phyloP scores from a whole-genome alignment of 2,797 vertebrate species.

The Benthosema pterotum region DNA sequence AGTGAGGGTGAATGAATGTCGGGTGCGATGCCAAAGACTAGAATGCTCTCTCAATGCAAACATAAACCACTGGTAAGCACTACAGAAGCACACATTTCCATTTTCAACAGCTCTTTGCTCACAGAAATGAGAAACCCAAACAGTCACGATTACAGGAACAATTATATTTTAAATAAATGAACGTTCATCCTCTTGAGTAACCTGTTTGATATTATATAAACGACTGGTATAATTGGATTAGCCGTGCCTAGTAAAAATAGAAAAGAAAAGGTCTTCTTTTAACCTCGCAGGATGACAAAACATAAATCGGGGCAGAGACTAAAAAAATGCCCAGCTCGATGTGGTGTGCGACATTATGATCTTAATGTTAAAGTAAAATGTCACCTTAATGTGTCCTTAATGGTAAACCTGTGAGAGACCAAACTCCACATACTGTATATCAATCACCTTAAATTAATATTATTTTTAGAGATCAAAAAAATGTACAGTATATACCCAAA shows the following conservation, averaged over 20 bases:
- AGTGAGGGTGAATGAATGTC: conserved; percentile 13
- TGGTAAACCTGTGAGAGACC: conserved; percentile 6
- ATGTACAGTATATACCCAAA: neutral
- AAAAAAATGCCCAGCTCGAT: neutral
- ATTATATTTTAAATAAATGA: conserved; percentile 15
- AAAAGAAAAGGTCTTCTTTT: conserved; percentile 10
- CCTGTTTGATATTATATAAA: conserved; percentile 29
- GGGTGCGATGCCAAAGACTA: conserved; percentile 26
- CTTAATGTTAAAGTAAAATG: conserved; percentile 2
- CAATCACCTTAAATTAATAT: conserved; percentile 6
- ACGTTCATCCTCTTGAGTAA: conserved; percentile 29
- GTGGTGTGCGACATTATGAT: neutral
- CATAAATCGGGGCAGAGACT: conserved; percentile 6
- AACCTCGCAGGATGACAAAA: conserved; percentile 13
- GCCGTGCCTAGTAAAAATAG: conserved; percentile 41
- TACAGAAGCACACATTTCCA: conserved; percentile 51
- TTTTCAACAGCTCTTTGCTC: conserved; percentile 53
- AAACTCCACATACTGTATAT: conserved; percentile 10
- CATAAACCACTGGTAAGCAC: conserved; percentile 49
- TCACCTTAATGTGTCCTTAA: conserved; percentile 7
- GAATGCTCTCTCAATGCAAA: conserved; percentile 37
- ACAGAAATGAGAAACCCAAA: conserved; percentile 42
- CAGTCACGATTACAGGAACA: conserved; percentile 42
- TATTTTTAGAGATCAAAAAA: neutral
- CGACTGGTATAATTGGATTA: conserved; percentile 8